phyloP scores from a whole-genome alignment of 2,888 invertebrate species.

The Linnaemya tessellans region DNA sequence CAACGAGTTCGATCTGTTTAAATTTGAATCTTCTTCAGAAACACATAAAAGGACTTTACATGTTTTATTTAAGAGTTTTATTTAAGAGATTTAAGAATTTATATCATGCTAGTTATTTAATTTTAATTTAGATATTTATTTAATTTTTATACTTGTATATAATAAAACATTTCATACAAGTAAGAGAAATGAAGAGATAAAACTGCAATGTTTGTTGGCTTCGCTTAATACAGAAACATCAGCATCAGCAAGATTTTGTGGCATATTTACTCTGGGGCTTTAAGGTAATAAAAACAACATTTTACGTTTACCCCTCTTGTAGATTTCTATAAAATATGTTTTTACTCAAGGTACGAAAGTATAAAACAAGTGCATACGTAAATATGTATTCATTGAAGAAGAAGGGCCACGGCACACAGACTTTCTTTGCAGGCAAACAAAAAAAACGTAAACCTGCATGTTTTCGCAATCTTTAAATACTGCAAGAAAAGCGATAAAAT shows the following conservation, averaged over 20 bases:
- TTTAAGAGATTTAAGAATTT: too few relatives aligned
- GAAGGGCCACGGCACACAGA: slow-evolving; percentile 2
- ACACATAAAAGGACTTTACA: slow-evolving; percentile 32
- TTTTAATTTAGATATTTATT: slow-evolving; percentile 28
- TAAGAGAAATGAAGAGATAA: slow-evolving; percentile 17
- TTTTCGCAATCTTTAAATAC: not conserved
- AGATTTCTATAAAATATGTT: not conserved
- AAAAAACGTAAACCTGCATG: slow-evolving; percentile 11
- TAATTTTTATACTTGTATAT: not conserved
- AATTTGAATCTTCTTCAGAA: not conserved
- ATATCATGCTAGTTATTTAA: too few relatives aligned
- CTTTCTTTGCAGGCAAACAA: slow-evolving; percentile 5
- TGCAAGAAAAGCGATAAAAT: not conserved
- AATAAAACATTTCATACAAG: not conserved
- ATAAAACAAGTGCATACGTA: not conserved
- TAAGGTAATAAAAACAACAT: slow-evolving; percentile 27
- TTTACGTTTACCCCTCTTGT: not conserved
- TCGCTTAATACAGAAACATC: slow-evolving; percentile 16
- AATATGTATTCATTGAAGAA: not conserved
- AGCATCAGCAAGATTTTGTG: slow-evolving; percentile 32
- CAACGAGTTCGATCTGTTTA: too few relatives aligned
- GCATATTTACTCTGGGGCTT: slow-evolving; percentile 47
- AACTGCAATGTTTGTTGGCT: not conserved
- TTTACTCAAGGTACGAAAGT: not conserved
- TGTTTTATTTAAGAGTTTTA: slow-evolving; percentile 48